Evolutionary conservation across 2,888 invertebrate species (phyloP), one percentile per base, ranked within the genome.

Genomic region (Corythucha ciliata): DNA sequence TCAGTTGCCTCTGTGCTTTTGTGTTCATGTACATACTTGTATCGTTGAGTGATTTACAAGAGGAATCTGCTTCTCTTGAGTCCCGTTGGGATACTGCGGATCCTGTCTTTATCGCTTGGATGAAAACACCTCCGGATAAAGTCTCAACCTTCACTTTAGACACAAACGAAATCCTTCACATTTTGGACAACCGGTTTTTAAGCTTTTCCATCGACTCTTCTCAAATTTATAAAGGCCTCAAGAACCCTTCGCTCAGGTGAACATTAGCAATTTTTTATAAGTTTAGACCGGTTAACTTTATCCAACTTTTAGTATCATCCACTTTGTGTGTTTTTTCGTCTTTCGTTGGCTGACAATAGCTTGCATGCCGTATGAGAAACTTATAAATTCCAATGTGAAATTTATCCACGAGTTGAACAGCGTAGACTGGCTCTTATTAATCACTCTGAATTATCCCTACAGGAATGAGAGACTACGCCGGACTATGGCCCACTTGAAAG

Each of bases 181-280:
- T 33, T 21, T 33, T 39, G 7, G 44, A 57, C 42, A 46, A 57
- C 32, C 40, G 50, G 26, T 57, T 57, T 44, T 27, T 56, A 21
- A 58, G 58, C 33, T 56, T 58, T 37, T 52, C 58, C 1, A 54
- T 58, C 14, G 58, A 56, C 24, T 47, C 58, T 4, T 52, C 56
- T 2, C 45, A 56, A 26, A 52, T 58, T 12, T 32, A 52, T 8
- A 32, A 53, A 32, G 58, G 58, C 12, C 45, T 56, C 20, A 47
- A 39, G n/a, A 39, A 52, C 26, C 54, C 56, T n/a, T 47, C 54
- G n/a, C 37, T 55, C 5, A 55, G 29, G 55, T 55, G 41, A 50
- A 34, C n/a, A n/a, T n/a, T n/a, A n/a, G n/a, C n/a, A n/a, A n/a
- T 6, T 32, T 50, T 18, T 33, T 25, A 37, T 50, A 22, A 50